Evolutionary conservation across 2,888 invertebrate species (phyloP), one percentile per base, ranked within the genome.

Genomic region (Drosophila rellima): DNA sequence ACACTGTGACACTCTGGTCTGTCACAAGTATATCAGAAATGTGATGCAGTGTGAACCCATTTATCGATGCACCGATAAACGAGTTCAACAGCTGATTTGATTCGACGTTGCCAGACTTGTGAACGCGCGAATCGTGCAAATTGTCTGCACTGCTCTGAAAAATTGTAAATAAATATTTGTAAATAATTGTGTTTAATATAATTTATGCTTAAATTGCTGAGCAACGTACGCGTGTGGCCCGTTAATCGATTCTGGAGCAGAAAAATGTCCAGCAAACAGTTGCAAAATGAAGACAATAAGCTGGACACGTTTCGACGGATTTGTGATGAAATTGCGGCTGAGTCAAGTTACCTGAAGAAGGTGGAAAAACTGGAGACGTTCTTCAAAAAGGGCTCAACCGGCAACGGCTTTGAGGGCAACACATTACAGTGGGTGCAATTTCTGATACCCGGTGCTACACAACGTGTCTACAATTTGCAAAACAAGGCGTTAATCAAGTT

Each of bases 401-500:
- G 94, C 88, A 94, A 93, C 37, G 93, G 94, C 10, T 98, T 97
- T 90, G 94, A 95, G 88, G 96, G 98, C 2, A 96, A 98, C 91
- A 91, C 96, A 29, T 93, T 94, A 45, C 93, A 97, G 44, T 96
- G 98, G 96, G 95, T 97, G 90, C 96, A 96, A 85, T 92, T 98
- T 75, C 92, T 98, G 20, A 93, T 98, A 54, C 98, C 98, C 0
- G 96, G 95, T 48, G 96, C 96, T 26, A 94, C 95, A 13, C 97
- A 97, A 91, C 94, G 97, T 69, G 95, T 98, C 33, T 99, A 98
- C 91, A 98, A 98, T 93, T 93, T 99, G 51, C 97, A 98, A 93
- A 97, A 96, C 90, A 98, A 98, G 91, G 98, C 98, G 90, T 93
- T 99, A 57, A 93, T 98, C 0, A 98, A 98, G 92, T 92, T 98